Percentiles rank a stretch among this genome's conserved stretches.
Evolutionary conservation across 2,797 vertebrate genomes (phyloP).

Genomic region (Paramormyrops hopkinsi): DNA sequence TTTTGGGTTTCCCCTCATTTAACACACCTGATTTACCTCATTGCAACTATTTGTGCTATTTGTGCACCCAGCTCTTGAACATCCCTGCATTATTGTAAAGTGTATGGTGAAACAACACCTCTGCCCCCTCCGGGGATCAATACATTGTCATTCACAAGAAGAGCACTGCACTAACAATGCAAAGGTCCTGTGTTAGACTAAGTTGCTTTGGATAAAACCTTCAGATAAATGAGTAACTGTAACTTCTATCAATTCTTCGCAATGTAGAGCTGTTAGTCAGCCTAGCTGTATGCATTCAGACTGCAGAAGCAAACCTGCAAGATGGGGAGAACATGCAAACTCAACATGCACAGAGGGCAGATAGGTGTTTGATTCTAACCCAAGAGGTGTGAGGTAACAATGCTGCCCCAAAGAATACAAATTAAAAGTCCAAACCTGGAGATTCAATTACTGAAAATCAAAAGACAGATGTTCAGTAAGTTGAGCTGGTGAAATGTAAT

Average conservation of each 20-base stretch:
- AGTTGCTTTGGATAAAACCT: background rate
- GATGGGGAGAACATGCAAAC: background rate
- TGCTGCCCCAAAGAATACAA: background rate
- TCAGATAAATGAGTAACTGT: background rate
- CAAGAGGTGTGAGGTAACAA: background rate
- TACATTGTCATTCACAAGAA: background rate
- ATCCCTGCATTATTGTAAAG: background rate
- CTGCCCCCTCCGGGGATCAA: background rate
- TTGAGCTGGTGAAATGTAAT: background rate
- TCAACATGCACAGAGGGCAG: background rate
- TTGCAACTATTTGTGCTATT: background rate
- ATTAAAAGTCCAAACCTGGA: background rate
- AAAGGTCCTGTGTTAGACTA: background rate
- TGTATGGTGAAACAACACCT: background rate
- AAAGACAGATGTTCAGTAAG: background rate
- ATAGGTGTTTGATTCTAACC: background rate
- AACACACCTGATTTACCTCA: too few species aligned
- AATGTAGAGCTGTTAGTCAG: background rate
- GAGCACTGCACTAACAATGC: background rate
- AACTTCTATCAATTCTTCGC: background rate
- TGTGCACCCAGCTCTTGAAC: background rate
- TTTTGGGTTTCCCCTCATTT: background rate
- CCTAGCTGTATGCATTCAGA: background rate
- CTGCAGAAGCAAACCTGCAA: background rate
- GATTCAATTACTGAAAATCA: background rate